These are phyloP conservation scores for Coecobrya sp. DNA, from an alignment of 2,888 invertebrate species.

Conservation along the genomic window DNA sequence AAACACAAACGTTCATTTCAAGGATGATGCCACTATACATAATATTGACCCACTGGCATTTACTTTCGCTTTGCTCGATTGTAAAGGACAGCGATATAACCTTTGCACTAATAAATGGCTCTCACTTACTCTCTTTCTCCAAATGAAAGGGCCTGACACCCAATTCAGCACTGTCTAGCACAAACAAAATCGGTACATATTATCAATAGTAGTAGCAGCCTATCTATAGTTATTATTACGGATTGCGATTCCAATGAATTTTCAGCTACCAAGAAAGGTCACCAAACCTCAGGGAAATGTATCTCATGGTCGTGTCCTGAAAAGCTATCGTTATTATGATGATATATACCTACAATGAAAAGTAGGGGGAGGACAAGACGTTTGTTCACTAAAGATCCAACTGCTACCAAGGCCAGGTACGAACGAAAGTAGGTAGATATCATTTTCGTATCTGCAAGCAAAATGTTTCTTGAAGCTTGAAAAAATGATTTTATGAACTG, in stretches of 20 bases:
- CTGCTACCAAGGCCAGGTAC: background rate
- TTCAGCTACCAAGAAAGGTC: conserved; percentile 58
- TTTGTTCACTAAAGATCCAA: background rate
- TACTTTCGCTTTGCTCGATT: conserved; percentile 61
- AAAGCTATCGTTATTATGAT: conserved; percentile 7
- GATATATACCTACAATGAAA: conserved; percentile 4
- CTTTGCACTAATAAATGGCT: conserved; percentile 74
- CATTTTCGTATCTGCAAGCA: background rate
- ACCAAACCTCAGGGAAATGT: conserved; percentile 73
- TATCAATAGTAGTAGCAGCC: background rate
- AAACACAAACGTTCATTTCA: conserved; percentile 48
- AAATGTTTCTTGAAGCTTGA: too few relatives aligned
- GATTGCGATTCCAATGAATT: conserved; percentile 34
- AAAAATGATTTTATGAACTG: too few relatives aligned
- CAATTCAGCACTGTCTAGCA: background rate
- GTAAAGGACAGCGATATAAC: conserved; percentile 71
- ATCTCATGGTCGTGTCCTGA: conserved; percentile 61
- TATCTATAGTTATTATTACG: background rate
- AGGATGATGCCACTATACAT: conserved; percentile 40
- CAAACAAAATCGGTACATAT: conserved; percentile 7
- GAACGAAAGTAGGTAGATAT: too few relatives aligned
- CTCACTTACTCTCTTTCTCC: conserved; percentile 33
- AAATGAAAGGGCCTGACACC: conserved; percentile 33
- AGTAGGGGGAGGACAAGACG: conserved; percentile 19
- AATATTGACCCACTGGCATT: conserved; percentile 75